Base-by-base conservation (phyloP, 2,113 vertebrate species). In the Hepsetus odoe region DNA sequence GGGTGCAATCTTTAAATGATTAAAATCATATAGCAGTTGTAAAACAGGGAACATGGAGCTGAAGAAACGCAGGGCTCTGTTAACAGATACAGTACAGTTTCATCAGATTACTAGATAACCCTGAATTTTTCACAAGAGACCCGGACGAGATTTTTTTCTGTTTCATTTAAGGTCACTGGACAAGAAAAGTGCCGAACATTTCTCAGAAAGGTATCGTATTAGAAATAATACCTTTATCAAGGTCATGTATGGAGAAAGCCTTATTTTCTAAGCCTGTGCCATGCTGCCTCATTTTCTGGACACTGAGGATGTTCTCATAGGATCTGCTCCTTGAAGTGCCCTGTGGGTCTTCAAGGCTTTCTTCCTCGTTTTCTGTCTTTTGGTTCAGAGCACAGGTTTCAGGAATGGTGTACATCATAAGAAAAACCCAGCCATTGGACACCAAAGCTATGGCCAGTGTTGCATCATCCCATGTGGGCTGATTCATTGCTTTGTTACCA, bases 211-310 rank as follows among this genome's bases (percentile, higher is more conserved):
- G 7, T 18, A 26, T 35, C 16, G 20, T 38, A 11, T 44, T 24
- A 22, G 1, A 67, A 18, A 49, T 14, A 16, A 11, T 90, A 98
- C 97, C 95, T 44, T 92, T 68, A 65, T 97, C 46, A 49, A 49
- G 4, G 1, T 49, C 96, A 0, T 97, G 95, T 94, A 95, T 92
- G 22, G 93, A 93, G 82, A 97, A 97, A 0, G 95, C 95, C 86
- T 95, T 96, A 89, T 98, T 98, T 83, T 97, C 96, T 83, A 97
- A 87, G 1, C 94, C 95, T 89, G 95, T 90, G 84, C 92, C 20
- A 5, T 22, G 20, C 51, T 53, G 51, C 7, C n/a, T 55, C 9
- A 9, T 10, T 55, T 7, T 95, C 73, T 94, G 92, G 80, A 96
- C 94, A 79, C 95, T 96, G 10, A 94, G 85, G 86, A 94, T 94